Percentiles rank a stretch among this genome's conserved stretches.
Evolutionary conservation across 2,113 vertebrate species (phyloP).

Genomic region (Bungarus multicinctus): DNA sequence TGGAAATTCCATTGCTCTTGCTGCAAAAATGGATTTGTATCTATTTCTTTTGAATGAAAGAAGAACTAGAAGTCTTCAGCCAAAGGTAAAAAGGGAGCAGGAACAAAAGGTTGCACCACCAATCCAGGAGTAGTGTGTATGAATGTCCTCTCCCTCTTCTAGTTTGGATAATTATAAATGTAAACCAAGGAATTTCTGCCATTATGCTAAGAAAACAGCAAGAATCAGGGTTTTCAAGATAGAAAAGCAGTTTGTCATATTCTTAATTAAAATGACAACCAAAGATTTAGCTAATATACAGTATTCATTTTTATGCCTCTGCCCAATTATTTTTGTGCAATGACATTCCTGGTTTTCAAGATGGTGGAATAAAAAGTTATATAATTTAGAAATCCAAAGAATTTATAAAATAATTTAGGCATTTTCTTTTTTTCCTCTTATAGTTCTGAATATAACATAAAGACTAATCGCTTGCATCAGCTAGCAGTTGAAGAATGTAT

Average conservation of each 20-base stretch:
- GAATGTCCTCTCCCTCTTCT: not conserved
- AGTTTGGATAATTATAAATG: not conserved
- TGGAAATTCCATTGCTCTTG: not conserved
- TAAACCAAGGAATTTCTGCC: not conserved
- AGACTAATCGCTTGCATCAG: not conserved
- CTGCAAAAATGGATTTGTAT: not conserved
- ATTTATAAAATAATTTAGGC: not conserved
- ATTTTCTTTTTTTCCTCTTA: not conserved
- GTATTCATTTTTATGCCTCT: not conserved
- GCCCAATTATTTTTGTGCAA: not conserved
- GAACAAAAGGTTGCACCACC: not conserved
- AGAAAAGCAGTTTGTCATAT: conserved; percentile 6
- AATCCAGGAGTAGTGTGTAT: not conserved
- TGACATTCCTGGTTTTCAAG: not conserved
- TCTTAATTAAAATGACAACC: conserved; percentile 17
- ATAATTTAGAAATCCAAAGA: not conserved
- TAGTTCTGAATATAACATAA: conserved; percentile 9
- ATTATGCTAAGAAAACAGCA: not conserved
- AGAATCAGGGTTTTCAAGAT: not conserved
- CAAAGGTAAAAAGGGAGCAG: not conserved
- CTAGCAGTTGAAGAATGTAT: conserved; percentile 1
- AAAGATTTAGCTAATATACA: not conserved
- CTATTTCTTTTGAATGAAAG: not conserved
- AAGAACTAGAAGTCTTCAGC: not conserved
- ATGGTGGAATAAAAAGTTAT: not conserved